Base-by-base conservation (phyloP, 2,113 vertebrate species). In the Paracanthobrama guichenoti region DNA sequence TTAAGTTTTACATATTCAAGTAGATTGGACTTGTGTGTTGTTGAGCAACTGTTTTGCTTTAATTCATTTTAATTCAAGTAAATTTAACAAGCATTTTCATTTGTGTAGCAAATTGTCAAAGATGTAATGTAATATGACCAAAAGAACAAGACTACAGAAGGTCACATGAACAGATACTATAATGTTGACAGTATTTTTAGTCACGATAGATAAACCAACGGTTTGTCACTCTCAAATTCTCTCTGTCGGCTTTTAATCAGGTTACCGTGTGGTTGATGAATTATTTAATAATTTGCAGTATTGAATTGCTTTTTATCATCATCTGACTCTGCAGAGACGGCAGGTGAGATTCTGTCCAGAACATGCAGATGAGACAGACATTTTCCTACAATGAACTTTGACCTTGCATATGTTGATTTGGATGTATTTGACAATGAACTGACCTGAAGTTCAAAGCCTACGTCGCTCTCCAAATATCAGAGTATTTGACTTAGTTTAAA, bases 231-330 rank as follows among this genome's bases (percentile, higher is more conserved):
- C 55, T 62, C 46, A 66, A 75, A 10, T 53, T 48, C 67, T 80
- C 16, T 18, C 42, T 79, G 22, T 16, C 13, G 2, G 22, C 76
- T 79, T 44, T 79, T 62, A 79, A 62, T 79, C 76, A 79, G 76
- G 75, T 62, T 62, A 42, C 77, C 24, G 2, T 62, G 57, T 62
- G 39, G 39, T 46, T 24, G 20, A 46, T 79, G n/a, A 79, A 79
- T 79, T 46, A 79, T 79, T 79, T 1, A 79, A 79, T 79, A 6
- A 64, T 79, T 26, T 46, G 57, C 57, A 1, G 77, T 18, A 46
- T 79, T 79, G 77, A 46, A 64, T 79, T 28, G 39, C 77, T 20
- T 79, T 60, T 60, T 46, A 46, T 79, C 39, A 62, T 79, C 12
- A 62, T 62, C 35, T 79, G n/a, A 79, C n/a, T 44, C 35, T 62